Conservation (phyloP, 1,140 invertebrate genomes). For the Idris sp. region DNA sequence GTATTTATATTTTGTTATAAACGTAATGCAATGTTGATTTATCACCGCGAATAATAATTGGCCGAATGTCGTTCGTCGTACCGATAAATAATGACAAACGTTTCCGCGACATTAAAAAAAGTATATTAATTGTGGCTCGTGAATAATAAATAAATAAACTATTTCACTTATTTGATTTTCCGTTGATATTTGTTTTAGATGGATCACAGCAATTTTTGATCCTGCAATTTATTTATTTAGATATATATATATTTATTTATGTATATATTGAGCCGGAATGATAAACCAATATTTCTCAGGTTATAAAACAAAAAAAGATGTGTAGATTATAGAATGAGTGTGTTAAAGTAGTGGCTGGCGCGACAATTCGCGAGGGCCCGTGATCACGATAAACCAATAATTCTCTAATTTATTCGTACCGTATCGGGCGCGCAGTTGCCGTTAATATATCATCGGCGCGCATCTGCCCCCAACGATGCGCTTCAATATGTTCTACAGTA, state of each 20-base stretch:
- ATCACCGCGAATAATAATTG: slow-evolving; percentile 40
- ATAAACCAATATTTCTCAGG: slow-evolving; percentile 5
- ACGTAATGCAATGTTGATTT: slow-evolving; percentile 54
- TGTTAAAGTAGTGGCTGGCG: slow-evolving; percentile 54
- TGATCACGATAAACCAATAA: slow-evolving; percentile 77
- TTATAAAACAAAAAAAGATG: slow-evolving; percentile 14
- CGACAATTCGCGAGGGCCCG: slow-evolving; percentile 67
- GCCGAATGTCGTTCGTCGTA: slow-evolving; percentile 11
- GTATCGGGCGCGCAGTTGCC: slow-evolving; percentile 75
- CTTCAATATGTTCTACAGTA: slow-evolving; percentile 76
- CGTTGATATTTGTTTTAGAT: too few species aligned
- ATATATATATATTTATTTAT: too few species aligned
- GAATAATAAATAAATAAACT: too few species aligned
- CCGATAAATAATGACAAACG: slow-evolving; percentile 28
- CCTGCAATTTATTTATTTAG: too few species aligned
- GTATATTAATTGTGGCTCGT: neutral
- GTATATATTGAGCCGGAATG: neutral
- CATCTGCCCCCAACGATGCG: slow-evolving; percentile 77
- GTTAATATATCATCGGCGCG: slow-evolving; percentile 78
- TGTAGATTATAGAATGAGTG: slow-evolving; percentile 30
- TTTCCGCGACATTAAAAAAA: slow-evolving; percentile 23
- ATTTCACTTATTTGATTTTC: too few species aligned
- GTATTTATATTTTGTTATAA: slow-evolving; percentile 54
- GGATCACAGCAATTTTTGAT: too few species aligned
- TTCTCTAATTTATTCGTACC: slow-evolving; percentile 78